Base-by-base conservation (phyloP, 2,888 invertebrate genomes). In the Heteromurus nitidus region DNA sequence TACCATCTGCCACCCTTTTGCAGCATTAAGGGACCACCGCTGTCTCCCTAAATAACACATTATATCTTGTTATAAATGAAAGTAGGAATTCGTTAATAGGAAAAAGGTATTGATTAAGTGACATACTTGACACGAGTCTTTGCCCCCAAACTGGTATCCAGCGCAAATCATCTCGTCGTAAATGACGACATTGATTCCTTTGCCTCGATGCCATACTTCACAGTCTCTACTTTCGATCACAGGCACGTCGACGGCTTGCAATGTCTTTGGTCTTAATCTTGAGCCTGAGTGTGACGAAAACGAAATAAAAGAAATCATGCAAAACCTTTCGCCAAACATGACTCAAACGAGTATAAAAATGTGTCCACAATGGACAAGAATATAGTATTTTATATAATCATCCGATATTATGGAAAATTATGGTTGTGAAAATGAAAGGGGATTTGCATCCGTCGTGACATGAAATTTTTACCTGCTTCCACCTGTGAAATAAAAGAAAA, bases 141-240 rank as follows among this genome's bases (percentile, higher is more conserved):
- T 93, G 31, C 96, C 96, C 0, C 96, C 96, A 28, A 93, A 94
- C 70, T 95, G 92, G 89, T 97, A 96, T 2, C 97, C 97, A 0
- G 97, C 96, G 89, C 97, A 97, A 89, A 97, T 93, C 97, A 97
- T 97, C 90, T 97, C 97, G 53, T 96, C 96, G 89, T 96, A 96
- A 88, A 97, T 97, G 18, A 96, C 94, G 50, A 95, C 95, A 88
- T 95, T 95, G 88, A 95, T 95, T 70, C 95, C 95, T 87, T 93
- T 93, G 20, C 92, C 91, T 82, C 92, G 90, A 88, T 93, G 93
- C 93, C 93, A 93, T 75, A 87, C 88, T 88, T 93, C 93, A 88
- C 93, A 93, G 82, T 93, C 90, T 80, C 95, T 91, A 89, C 96
- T 96, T 89, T 96, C 96, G 80, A 97, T 93, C n/a, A 97, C 96